phyloP scores from a whole-genome alignment of 2,888 invertebrate species.

The Lepidochitona cinerea region DNA sequence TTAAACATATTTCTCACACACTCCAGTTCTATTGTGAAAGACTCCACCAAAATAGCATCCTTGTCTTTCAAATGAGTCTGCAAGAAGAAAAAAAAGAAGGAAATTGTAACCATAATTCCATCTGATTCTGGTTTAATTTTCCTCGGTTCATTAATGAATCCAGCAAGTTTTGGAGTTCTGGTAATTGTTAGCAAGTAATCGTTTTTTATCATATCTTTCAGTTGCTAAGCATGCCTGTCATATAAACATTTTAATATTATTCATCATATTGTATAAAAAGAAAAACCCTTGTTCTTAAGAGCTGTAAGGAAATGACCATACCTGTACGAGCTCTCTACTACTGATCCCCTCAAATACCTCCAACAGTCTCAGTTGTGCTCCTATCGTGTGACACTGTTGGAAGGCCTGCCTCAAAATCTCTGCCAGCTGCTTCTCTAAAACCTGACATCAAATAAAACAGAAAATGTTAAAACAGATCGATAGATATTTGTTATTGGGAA shows the following conservation, averaged over 20 bases:
- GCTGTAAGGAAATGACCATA: too few relatives aligned
- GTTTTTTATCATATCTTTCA: too few relatives aligned
- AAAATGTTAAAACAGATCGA: not conserved
- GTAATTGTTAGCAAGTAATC: too few relatives aligned
- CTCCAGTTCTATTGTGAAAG: conserved; percentile 62
- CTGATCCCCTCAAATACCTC: conserved; percentile 71
- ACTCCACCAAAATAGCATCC: conserved; percentile 53
- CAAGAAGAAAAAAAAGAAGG: not conserved
- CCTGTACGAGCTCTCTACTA: conserved; percentile 69
- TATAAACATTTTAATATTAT: too few relatives aligned
- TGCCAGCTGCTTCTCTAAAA: conserved; percentile 65
- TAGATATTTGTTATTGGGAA: too few relatives aligned
- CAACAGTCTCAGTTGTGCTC: conserved; percentile 66
- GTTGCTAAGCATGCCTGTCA: too few relatives aligned
- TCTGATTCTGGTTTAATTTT: too few relatives aligned
- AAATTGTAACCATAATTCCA: too few relatives aligned
- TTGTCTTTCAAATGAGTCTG: conserved; percentile 63
- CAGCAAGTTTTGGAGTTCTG: too few relatives aligned
- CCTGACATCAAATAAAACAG: conserved; percentile 52
- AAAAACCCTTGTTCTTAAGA: too few relatives aligned
- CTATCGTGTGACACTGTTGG: conserved; percentile 67
- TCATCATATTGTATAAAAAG: too few relatives aligned
- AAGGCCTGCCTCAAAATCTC: conserved; percentile 66
- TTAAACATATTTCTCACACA: conserved; percentile 62
- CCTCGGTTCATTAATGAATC: too few relatives aligned